Conservation (phyloP, 2,888 invertebrate genomes). For the Halictus ligatus region DNA sequence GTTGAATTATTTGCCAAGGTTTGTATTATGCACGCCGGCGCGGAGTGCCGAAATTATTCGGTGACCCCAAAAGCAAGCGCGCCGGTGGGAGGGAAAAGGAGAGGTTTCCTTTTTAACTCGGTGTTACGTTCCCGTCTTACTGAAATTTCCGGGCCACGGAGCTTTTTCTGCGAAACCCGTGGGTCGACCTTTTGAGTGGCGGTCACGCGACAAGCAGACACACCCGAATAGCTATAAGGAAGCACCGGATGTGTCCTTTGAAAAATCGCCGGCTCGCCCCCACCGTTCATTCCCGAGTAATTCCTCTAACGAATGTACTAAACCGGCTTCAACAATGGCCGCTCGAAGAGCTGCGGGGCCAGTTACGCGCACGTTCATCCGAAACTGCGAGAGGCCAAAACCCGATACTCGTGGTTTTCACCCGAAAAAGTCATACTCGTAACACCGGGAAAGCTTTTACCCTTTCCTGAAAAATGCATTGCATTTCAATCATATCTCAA, state of each 20-base stretch:
- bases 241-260: constrained; percentile 63
- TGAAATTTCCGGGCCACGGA: constrained; percentile 64
- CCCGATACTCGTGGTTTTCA: background rate
- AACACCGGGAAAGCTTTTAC: background rate
- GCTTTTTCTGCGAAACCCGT: constrained; percentile 41
- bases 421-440: background rate
- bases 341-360: constrained; percentile 19
- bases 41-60: constrained; percentile 19
- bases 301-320: constrained; percentile 64
- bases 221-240: constrained; percentile 46
- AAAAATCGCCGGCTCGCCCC: constrained; percentile 61
- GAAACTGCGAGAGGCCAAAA: background rate
- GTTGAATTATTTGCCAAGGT: constrained; percentile 4
- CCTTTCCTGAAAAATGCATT: background rate
- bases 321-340: constrained; percentile 54
- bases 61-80: constrained; percentile 13
- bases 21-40: background rate
- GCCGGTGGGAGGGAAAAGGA: constrained; percentile 11
- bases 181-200: constrained; percentile 58
- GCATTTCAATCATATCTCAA: background rate
- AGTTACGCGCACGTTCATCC: constrained; percentile 29
- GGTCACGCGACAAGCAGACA: constrained; percentile 55
- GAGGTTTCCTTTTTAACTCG: constrained; percentile 14
- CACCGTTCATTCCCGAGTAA: constrained; percentile 49
- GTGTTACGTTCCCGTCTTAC: constrained; percentile 48